These are phyloP conservation scores for Hemistola chrysoprasaria DNA, from an alignment of 2,888 invertebrate genomes.

Conservation along the genomic window DNA sequence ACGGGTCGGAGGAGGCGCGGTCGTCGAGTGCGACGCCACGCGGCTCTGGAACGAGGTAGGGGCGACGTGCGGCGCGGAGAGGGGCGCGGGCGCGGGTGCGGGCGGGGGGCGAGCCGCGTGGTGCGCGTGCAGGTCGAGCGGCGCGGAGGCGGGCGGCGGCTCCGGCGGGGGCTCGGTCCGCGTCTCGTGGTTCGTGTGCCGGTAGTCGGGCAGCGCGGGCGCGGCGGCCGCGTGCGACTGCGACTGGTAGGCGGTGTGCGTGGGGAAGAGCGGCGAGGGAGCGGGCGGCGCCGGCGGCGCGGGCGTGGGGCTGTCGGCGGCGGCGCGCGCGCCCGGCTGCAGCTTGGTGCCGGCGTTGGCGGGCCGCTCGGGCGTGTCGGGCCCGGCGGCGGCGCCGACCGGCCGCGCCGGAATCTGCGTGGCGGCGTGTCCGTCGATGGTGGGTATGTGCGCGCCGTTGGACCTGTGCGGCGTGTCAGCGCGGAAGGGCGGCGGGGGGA, in stretches of 20 bases:
- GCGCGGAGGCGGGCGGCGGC: slow-evolving; percentile 57
- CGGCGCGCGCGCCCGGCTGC: slow-evolving; percentile 71
- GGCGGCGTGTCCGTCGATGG: slow-evolving; percentile 70
- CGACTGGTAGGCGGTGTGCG: slow-evolving; percentile 74
- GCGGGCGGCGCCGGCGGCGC: slow-evolving; percentile 72
- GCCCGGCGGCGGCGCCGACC: slow-evolving; percentile 63
- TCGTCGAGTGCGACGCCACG: slow-evolving; percentile 53
- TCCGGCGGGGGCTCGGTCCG: slow-evolving; percentile 65
- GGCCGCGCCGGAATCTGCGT: slow-evolving; percentile 72
- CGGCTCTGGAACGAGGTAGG: slow-evolving; percentile 69
- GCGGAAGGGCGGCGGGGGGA: slow-evolving; percentile 85
- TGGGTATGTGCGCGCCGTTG: slow-evolving; percentile 69
- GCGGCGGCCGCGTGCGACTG: slow-evolving; percentile 74
- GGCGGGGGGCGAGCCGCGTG: slow-evolving; percentile 56
- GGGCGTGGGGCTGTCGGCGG: slow-evolving; percentile 73
- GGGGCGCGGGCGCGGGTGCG: slow-evolving; percentile 56
- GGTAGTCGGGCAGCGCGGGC: slow-evolving; percentile 72
- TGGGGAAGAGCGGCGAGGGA: slow-evolving; percentile 67
- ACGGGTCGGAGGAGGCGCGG: slow-evolving; percentile 60
- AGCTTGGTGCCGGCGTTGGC: slow-evolving; percentile 72
- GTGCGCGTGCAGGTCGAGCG: slow-evolving; percentile 66
- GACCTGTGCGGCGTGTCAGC: slow-evolving; percentile 68
- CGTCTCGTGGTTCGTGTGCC: slow-evolving; percentile 81
- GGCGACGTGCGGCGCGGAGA: slow-evolving; percentile 55
- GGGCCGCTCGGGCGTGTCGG: slow-evolving; percentile 70